A percentile compares a stretch with the other conserved stretches of the same genome.
Evolutionary conservation across 2,888 invertebrate species (phyloP).

Genomic region (Nezara viridula): DNA sequence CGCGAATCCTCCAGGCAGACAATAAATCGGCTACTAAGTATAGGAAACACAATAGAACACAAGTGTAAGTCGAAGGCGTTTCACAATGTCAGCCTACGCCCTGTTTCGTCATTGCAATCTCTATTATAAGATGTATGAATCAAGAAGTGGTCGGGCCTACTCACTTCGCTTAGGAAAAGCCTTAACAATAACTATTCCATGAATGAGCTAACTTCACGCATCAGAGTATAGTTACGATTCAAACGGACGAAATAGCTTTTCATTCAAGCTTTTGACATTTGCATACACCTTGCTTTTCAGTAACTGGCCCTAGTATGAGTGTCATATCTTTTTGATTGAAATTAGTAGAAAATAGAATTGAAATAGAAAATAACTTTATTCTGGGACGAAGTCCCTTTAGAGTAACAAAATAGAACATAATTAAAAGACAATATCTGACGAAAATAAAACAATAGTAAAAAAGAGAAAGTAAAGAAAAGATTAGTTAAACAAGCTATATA

Average conservation of each 20-base stretch:
- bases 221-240: neutral
- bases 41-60: neutral
- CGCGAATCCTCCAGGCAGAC: neutral
- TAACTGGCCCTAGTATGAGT: too few relatives aligned
- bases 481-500: too few relatives aligned
- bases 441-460: too few relatives aligned
- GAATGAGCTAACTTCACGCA: neutral
- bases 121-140: conserved; percentile 36
- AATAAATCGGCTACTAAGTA: neutral
- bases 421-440: too few relatives aligned
- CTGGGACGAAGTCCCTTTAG: too few relatives aligned
- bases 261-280: neutral
- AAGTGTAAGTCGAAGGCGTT: neutral
- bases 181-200: neutral
- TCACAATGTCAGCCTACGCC: neutral
- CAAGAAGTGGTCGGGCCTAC: conserved; percentile 15
- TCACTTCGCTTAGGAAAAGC: neutral
- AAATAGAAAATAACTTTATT: too few relatives aligned
- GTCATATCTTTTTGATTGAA: too few relatives aligned
- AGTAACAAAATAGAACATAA: too few relatives aligned
- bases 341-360: too few relatives aligned
- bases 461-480: too few relatives aligned
- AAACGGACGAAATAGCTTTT: neutral
- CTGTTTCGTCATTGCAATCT: neutral
- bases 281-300: neutral